Percentiles rank a stretch among this genome's conserved stretches.
Conservation (phyloP, 2,888 invertebrate genomes). For the Leptinotarsa tumamoca region DNA sequence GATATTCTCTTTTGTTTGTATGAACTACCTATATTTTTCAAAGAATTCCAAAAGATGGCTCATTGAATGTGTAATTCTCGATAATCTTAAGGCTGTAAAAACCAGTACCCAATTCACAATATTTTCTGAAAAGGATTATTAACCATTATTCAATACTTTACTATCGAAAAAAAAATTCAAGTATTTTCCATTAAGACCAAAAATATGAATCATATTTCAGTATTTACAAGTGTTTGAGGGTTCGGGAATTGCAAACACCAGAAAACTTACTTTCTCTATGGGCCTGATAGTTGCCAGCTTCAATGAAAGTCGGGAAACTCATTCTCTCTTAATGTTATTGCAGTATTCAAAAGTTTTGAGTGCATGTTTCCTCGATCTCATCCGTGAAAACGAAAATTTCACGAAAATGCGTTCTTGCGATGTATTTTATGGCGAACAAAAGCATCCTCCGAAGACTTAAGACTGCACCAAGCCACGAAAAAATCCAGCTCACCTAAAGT, state of each 20-base stretch:
- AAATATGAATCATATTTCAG: not conserved
- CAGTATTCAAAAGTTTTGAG: not conserved
- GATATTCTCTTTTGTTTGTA: not conserved
- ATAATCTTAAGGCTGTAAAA: too few relatives aligned
- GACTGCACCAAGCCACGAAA: conserved; percentile 16
- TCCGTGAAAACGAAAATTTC: not conserved
- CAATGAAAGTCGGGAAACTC: not conserved
- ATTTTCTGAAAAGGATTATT: too few relatives aligned
- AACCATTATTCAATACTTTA: too few relatives aligned
- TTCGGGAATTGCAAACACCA: not conserved
- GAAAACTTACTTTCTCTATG: not conserved
- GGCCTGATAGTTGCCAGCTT: not conserved
- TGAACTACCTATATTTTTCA: not conserved
- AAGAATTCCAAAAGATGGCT: too few relatives aligned
- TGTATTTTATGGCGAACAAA: not conserved
- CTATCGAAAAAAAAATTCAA: not conserved
- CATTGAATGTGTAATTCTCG: too few relatives aligned
- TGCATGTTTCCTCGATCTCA: not conserved
- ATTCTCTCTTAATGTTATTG: not conserved
- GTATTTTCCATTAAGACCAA: not conserved
- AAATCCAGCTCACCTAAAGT: conserved; percentile 61
- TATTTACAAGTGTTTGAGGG: not conserved
- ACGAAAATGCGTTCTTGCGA: conserved; percentile 23
- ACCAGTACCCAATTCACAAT: too few relatives aligned
- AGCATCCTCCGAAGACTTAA: conserved; percentile 3